Evolutionary conservation across 1,140 invertebrate species (phyloP).

Genomic region (Eumaeus atala): DNA sequence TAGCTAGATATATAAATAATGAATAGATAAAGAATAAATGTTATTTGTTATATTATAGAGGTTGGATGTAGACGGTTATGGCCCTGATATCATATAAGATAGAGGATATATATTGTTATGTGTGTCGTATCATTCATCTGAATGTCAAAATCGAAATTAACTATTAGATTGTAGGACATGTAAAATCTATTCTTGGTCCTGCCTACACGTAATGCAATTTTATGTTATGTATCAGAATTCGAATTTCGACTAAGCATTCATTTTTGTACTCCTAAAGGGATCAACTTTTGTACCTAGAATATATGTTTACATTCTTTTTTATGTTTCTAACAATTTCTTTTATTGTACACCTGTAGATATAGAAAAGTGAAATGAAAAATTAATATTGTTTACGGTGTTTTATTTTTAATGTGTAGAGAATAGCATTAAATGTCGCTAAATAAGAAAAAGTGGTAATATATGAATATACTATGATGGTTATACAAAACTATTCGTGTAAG

Average conservation of each 20-base stretch:
- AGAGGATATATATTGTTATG: constrained; percentile 9
- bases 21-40: constrained; percentile 12
- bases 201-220: not conserved
- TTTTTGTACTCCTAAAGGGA: constrained; percentile 7
- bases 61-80: constrained; percentile 7
- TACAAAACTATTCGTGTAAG: too few species aligned
- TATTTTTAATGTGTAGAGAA: not conserved
- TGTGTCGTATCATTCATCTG: constrained; percentile 6
- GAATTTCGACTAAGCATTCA: not conserved
- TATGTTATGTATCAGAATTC: not conserved
- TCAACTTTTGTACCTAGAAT: constrained; percentile 6
- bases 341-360: not conserved
- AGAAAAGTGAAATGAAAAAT: not conserved
- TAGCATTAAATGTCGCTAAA: not conserved
- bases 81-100: constrained; percentile 8
- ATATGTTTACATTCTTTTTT: not conserved
- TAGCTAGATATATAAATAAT: constrained; percentile 10
- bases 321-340: not conserved
- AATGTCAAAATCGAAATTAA: constrained; percentile 6
- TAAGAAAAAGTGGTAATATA: constrained; percentile 3
- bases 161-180: constrained; percentile 5
- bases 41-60: constrained; percentile 12
- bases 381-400: too few species aligned
- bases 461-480: not conserved
- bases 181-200: not conserved